Evolutionary conservation across 2,888 invertebrate species (phyloP).

Genomic region (Macaria notata): DNA sequence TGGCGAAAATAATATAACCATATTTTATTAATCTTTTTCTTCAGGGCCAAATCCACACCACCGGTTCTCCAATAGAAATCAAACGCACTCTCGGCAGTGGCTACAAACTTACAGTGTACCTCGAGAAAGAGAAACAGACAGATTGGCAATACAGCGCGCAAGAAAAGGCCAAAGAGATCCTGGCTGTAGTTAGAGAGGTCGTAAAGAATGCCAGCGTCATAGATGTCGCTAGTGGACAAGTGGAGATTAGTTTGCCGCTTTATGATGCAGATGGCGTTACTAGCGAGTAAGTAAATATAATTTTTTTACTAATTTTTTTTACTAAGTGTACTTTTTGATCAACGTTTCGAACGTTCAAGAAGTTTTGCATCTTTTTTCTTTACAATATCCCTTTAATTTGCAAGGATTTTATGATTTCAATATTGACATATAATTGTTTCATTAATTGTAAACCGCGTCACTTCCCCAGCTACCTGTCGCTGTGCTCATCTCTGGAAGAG

Average conservation of each 20-base stretch:
- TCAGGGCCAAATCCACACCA: conserved; percentile 81
- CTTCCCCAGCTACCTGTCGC: conserved; percentile 75
- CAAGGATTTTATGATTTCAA: too few relatives aligned
- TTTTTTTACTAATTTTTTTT: too few relatives aligned
- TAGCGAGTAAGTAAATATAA: conserved; percentile 70
- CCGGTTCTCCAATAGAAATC: conserved; percentile 80
- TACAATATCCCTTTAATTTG: too few relatives aligned
- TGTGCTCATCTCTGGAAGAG: conserved; percentile 74
- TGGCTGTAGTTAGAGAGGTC: conserved; percentile 69
- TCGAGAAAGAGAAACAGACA: background rate
- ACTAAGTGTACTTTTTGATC: too few relatives aligned
- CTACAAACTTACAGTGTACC: conserved; percentile 76
- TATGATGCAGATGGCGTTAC: conserved; percentile 71
- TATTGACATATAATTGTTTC: too few relatives aligned
- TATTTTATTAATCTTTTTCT: background rate
- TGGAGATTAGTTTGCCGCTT: conserved; percentile 77
- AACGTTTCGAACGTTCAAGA: too few relatives aligned
- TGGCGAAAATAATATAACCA: too few relatives aligned
- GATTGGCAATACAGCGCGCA: conserved; percentile 23
- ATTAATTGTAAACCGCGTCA: too few relatives aligned
- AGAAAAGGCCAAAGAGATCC: conserved; percentile 65
- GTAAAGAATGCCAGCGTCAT: conserved; percentile 71
- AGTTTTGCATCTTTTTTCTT: too few relatives aligned
- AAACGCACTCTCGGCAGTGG: conserved; percentile 81
- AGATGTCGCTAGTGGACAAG: conserved; percentile 60